Evolutionary conservation across 2,113 vertebrate genomes (phyloP).

Genomic region (Donacobius atricapilla): DNA sequence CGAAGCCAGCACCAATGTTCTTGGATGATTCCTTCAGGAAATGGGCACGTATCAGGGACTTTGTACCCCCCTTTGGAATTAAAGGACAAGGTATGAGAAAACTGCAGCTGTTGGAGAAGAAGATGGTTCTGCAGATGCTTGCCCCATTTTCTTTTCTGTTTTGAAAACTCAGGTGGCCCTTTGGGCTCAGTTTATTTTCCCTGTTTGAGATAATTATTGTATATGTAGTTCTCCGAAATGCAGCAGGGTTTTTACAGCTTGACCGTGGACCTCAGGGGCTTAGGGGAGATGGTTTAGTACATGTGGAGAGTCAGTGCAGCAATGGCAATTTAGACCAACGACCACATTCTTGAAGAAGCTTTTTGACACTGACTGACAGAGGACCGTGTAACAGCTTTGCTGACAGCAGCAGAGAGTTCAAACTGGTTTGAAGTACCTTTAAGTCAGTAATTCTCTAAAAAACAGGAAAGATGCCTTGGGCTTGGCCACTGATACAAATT

Average conservation of each 20-base stretch:
- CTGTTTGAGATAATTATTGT: not conserved
- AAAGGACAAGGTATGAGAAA: slow-evolving; percentile 83
- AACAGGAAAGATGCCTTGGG: not conserved
- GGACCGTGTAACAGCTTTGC: not conserved
- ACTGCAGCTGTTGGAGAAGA: not conserved
- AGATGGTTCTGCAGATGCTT: not conserved
- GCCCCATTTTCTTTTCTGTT: not conserved
- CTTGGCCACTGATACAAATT: not conserved
- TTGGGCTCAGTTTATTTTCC: not conserved
- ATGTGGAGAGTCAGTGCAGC: not conserved
- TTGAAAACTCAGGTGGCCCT: not conserved
- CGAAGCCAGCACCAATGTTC: slow-evolving; percentile 83
- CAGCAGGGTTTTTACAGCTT: not conserved
- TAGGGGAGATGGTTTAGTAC: not conserved
- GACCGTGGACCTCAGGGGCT: accelerated
- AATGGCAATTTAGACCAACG: not conserved
- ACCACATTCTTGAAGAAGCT: not conserved
- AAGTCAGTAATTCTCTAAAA: not conserved
- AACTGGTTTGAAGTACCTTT: not conserved
- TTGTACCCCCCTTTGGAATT: slow-evolving; percentile 84
- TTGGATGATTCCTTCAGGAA: slow-evolving; percentile 82
- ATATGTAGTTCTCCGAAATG: not conserved
- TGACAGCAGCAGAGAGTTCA: not conserved
- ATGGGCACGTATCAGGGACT: slow-evolving; percentile 81
- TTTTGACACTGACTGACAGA: not conserved